These are phyloP conservation scores for Lasioglossum calceatum DNA, from an alignment of 2,888 invertebrate species.

Conservation along the genomic window DNA sequence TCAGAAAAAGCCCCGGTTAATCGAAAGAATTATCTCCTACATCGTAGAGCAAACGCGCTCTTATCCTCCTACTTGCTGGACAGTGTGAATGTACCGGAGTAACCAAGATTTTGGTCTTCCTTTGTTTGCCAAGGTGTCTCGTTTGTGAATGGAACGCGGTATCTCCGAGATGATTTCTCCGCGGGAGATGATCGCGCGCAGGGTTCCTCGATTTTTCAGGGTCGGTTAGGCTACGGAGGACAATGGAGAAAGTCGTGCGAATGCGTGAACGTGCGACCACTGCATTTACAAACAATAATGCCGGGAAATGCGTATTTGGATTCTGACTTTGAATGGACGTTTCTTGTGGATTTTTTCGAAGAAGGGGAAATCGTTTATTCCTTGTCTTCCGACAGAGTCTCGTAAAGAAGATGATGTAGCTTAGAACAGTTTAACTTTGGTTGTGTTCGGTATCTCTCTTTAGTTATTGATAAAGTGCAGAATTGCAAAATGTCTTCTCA, in stretches of 20 bases:
- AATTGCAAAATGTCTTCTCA: too few species aligned
- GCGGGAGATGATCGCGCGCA: not conserved
- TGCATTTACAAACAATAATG: conserved; percentile 7
- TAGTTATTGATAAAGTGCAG: too few species aligned
- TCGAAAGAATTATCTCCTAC: not conserved
- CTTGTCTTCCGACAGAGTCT: not conserved
- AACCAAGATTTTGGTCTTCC: not conserved
- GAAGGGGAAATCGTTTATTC: not conserved
- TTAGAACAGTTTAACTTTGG: not conserved
- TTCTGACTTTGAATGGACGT: not conserved
- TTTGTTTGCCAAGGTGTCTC: not conserved
- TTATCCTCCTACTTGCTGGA: not conserved
- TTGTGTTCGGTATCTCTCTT: not conserved
- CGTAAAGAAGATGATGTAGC: not conserved
- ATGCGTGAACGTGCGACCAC: not conserved
- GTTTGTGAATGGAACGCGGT: not conserved
- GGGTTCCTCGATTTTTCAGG: not conserved
- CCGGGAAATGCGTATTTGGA: not conserved
- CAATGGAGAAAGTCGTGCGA: conserved; percentile 5
- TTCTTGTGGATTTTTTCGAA: not conserved
- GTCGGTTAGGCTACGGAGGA: not conserved
- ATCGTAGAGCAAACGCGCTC: not conserved
- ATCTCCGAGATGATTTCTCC: not conserved
- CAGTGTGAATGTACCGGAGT: not conserved
- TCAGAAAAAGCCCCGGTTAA: not conserved